Percentiles rank a stretch among this genome's conserved stretches.
These are phyloP conservation scores for Ciconia boyciana DNA, from an alignment of 2,113 vertebrate genomes.

Conservation along the genomic window DNA sequence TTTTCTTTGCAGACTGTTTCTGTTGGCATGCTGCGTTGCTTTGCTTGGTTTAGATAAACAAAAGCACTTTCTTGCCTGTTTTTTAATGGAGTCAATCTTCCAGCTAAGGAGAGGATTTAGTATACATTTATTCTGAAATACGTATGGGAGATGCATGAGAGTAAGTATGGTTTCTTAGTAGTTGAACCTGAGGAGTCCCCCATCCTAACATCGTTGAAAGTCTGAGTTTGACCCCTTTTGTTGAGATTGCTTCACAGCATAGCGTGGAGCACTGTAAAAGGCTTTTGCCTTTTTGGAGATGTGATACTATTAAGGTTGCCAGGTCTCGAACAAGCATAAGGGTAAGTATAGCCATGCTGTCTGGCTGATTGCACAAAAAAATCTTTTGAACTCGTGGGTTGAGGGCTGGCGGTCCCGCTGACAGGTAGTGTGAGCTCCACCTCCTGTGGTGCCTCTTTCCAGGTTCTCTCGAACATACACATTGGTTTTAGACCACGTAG, in stretches of 20 bases:
- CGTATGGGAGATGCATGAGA: not conserved
- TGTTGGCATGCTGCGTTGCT: not conserved
- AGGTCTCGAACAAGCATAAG: not conserved
- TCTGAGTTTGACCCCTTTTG: not conserved
- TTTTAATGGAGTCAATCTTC: not conserved
- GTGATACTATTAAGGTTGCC: not conserved
- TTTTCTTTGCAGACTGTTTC: not conserved
- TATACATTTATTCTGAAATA: not conserved
- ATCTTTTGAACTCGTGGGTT: not conserved
- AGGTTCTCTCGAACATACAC: fast-evolving
- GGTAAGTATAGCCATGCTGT: not conserved
- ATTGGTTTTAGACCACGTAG: not conserved
- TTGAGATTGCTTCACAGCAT: no score
- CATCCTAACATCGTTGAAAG: not conserved
- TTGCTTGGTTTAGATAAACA: not conserved
- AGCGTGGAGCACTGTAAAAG: not conserved
- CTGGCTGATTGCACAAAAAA: no score
- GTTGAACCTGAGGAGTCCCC: not conserved
- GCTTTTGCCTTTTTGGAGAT: not conserved
- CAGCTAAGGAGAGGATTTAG: not conserved
- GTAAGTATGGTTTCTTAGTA: not conserved
- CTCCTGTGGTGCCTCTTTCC: not conserved
- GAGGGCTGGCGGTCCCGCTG: not conserved
- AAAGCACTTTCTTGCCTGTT: not conserved
- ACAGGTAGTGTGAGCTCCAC: not conserved